Evolutionary conservation across 2,888 invertebrate species (phyloP).

Genomic region (Plagiodera versicolora): DNA sequence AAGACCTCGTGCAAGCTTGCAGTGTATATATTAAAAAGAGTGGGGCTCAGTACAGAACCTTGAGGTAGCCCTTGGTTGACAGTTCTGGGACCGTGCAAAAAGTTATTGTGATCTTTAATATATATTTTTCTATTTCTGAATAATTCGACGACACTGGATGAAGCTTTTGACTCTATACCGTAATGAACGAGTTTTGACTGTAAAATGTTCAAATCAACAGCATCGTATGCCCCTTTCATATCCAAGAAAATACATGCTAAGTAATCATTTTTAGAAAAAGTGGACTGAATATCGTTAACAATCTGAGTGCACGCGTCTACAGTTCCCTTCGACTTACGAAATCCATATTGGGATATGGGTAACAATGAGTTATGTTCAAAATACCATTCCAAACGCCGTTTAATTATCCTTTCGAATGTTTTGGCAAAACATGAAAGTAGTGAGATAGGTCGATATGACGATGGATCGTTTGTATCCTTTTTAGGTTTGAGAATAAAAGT

Average conservation of each 20-base stretch:
- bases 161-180: neutral
- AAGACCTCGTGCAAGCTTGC: slow-evolving; percentile 1
- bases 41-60: too few species aligned
- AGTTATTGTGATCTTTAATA: too few species aligned
- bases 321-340: too few species aligned
- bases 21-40: neutral
- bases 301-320: too few species aligned
- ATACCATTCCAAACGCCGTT: slow-evolving; percentile 1
- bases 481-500: slow-evolving; percentile 1
- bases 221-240: slow-evolving; percentile 8
- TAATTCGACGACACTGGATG: neutral
- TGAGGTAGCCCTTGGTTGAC: too few species aligned
- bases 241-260: too few species aligned
- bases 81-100: too few species aligned
- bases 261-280: slow-evolving; percentile 1
- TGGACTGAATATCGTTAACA: neutral
- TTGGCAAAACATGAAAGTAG: neutral
- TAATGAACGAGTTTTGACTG: neutral
- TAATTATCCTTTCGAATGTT: slow-evolving; percentile 9
- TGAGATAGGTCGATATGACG: slow-evolving; percentile 4
- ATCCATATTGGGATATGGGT: too few species aligned
- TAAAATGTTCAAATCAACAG: neutral
- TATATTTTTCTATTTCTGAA: too few species aligned
- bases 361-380: neutral
- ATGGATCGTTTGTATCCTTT: neutral